A percentile compares a stretch with the other conserved stretches of the same genome.
Evolutionary conservation across 2,888 invertebrate genomes (phyloP).

Genomic region (Cancer borealis): DNA sequence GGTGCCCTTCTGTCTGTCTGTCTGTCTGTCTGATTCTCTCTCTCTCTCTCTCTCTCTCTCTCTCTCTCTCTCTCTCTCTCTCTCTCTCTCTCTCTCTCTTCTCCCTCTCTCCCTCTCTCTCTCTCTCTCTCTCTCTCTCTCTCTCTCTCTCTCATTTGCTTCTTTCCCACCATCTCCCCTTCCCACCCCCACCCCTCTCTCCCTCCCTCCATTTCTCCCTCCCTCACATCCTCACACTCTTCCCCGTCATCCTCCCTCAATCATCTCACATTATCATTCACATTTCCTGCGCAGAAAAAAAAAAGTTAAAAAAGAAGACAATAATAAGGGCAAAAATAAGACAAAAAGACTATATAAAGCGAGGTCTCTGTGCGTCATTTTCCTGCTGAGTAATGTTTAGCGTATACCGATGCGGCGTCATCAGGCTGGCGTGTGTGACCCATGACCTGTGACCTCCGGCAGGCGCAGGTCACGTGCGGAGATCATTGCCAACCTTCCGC

Average conservation of each 20-base stretch:
- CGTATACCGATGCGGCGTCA: not conserved
- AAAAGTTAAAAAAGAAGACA: not conserved
- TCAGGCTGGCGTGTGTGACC: slow-evolving; percentile 16
- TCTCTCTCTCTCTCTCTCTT: too few species aligned
- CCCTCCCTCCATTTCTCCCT: not conserved
- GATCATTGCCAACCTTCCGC: slow-evolving; percentile 22
- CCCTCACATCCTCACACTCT: too few species aligned
- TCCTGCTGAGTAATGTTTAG: not conserved
- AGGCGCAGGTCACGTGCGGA: slow-evolving; percentile 16
- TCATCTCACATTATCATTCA: not conserved
- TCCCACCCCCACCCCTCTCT: not conserved
- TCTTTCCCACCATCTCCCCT: not conserved
- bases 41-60: slow-evolving; percentile 18
- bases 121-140: slow-evolving; percentile 1
- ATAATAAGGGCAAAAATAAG: not conserved
- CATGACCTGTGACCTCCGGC: not conserved
- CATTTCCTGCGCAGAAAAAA: not conserved
- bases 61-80: slow-evolving; percentile 18
- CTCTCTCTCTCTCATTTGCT: too few species aligned
- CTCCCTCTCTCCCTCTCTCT: not conserved
- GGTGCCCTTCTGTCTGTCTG: not conserved
- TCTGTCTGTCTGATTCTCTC: not conserved
- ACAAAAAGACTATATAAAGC: not conserved
- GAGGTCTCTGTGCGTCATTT: not conserved
- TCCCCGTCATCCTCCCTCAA: not conserved